Evolutionary conservation across 2,888 invertebrate species (phyloP).

Genomic region (Chaitophorus viminalis): DNA sequence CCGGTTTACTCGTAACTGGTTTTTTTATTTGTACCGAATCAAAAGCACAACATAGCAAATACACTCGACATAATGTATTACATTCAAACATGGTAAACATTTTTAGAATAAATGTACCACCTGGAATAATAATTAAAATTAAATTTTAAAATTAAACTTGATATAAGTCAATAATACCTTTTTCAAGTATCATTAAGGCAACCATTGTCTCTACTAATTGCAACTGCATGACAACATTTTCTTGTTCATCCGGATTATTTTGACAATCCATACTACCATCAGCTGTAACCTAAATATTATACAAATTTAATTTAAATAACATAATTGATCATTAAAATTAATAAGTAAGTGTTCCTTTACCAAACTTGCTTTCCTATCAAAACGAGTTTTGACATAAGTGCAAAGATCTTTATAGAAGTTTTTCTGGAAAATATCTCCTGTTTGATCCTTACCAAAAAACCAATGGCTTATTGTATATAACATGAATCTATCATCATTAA

Average conservation of each 20-base stretch:
- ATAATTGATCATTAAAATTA: neutral
- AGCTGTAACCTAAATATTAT: conserved; percentile 76
- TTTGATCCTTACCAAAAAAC: conserved; percentile 86
- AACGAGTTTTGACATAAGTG: conserved; percentile 31
- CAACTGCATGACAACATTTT: conserved; percentile 79
- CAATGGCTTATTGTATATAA: conserved; percentile 81
- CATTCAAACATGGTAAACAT: conserved; percentile 91
- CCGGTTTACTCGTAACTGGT: conserved; percentile 91
- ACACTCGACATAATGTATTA: conserved; percentile 81
- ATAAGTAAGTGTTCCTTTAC: conserved; percentile 16
- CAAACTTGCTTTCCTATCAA: conserved; percentile 43
- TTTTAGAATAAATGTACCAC: conserved; percentile 86
- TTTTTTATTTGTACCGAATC: conserved; percentile 81
- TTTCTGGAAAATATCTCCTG: conserved; percentile 83
- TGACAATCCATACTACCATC: conserved; percentile 95
- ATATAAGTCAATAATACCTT: conserved; percentile 42
- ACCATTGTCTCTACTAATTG: conserved; percentile 79
- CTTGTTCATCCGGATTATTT: conserved; percentile 86
- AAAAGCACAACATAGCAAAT: conserved; percentile 81
- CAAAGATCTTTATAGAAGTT: conserved; percentile 67
- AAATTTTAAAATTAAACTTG: neutral
- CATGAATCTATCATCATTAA: conserved; percentile 88
- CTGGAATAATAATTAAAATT: conserved; percentile 67
- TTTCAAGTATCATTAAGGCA: conserved; percentile 66
- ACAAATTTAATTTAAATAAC: neutral